Conservation (phyloP, 2,797 vertebrate genomes). For the Gorsachius magnificus region DNA sequence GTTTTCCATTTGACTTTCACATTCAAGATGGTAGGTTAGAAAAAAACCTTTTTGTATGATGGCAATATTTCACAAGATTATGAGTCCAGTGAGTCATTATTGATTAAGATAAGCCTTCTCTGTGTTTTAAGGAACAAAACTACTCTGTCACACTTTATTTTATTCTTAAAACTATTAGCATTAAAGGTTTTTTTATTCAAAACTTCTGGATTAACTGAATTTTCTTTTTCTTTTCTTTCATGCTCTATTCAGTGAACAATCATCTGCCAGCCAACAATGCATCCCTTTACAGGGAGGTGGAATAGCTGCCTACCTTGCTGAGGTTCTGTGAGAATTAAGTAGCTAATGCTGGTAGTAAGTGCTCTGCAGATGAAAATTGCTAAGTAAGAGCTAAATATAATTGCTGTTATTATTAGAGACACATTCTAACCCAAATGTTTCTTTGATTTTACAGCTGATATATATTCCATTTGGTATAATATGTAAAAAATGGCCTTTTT, state of each 20-base stretch:
- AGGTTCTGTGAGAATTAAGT: slow-evolving; percentile 6
- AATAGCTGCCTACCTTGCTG: neutral
- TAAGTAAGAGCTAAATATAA: slow-evolving; percentile 24
- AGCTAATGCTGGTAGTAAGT: slow-evolving; percentile 8
- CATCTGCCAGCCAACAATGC: neutral
- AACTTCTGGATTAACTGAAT: neutral
- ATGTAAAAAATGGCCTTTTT: neutral
- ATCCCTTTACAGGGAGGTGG: neutral
- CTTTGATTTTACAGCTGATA: slow-evolving; percentile 33
- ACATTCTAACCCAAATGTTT: slow-evolving; percentile 22
- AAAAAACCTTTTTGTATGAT: neutral
- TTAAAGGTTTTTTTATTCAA: neutral
- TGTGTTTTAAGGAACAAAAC: neutral
- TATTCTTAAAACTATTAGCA: neutral
- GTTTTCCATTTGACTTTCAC: neutral
- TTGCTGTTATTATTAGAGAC: slow-evolving; percentile 27
- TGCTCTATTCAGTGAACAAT: neutral
- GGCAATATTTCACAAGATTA: neutral
- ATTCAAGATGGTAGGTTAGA: neutral
- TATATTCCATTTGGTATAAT: slow-evolving; percentile 23
- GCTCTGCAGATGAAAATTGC: slow-evolving; percentile 33
- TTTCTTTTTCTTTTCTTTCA: neutral
- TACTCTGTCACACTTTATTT: neutral
- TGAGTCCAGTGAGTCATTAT: neutral
- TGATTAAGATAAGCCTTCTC: neutral